phyloP scores from a whole-genome alignment of 2,113 vertebrate species.

The Malurus cyaneus region DNA sequence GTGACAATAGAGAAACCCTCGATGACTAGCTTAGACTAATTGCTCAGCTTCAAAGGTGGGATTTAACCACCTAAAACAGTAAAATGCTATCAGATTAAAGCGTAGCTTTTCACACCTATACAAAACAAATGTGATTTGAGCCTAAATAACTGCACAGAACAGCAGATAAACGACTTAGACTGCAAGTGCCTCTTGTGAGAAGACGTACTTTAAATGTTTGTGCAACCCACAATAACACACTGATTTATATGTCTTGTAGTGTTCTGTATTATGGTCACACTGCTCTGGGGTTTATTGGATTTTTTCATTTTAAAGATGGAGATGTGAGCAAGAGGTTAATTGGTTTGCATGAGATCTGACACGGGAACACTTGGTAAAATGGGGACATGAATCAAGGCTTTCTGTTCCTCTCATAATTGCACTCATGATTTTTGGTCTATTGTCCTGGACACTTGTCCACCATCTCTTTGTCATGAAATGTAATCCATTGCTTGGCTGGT shows the following conservation, averaged over 20 bases:
- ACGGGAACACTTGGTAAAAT: background rate
- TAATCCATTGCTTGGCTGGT: background rate
- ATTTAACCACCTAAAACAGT: slow-evolving; percentile 14
- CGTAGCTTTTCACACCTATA: slow-evolving; percentile 8
- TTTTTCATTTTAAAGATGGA: slow-evolving; percentile 21
- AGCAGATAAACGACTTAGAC: background rate
- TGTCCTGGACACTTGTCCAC: background rate
- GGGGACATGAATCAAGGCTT: background rate
- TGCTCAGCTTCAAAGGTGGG: slow-evolving; percentile 32
- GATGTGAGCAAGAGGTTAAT: slow-evolving; percentile 42
- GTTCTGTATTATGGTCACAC: background rate
- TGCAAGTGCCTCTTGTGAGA: background rate
- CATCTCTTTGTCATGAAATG: background rate
- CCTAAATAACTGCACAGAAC: background rate
- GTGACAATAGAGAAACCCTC: background rate
- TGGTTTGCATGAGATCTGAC: slow-evolving; percentile 28
- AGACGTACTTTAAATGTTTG: background rate
- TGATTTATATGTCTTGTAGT: background rate
- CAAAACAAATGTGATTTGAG: slow-evolving; percentile 24
- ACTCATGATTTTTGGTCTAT: background rate
- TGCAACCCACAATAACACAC: background rate
- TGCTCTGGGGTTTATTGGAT: background rate
- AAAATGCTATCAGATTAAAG: slow-evolving; percentile 51
- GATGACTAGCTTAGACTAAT: slow-evolving; percentile 47
- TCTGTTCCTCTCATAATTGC: background rate